Conservation (phyloP, 2,113 vertebrate genomes). For the Oryzias melastigma region DNA sequence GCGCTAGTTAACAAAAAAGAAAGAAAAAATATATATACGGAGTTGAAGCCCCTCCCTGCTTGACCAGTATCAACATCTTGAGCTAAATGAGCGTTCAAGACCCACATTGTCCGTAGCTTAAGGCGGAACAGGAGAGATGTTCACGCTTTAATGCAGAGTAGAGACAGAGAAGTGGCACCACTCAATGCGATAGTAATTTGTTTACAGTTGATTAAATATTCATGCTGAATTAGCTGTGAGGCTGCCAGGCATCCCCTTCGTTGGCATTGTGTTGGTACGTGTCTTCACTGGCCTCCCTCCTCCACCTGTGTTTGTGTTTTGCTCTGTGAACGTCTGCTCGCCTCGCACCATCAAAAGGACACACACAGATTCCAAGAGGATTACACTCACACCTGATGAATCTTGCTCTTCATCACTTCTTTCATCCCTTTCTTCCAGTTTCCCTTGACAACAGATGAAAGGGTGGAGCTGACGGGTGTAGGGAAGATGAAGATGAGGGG, state of each 20-base stretch:
- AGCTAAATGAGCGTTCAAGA: too few species aligned
- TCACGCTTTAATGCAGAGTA: background rate
- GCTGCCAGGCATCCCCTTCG: slow-evolving; percentile 53
- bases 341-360: background rate
- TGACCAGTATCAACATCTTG: too few species aligned
- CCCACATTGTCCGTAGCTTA: background rate
- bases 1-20: too few species aligned
- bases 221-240: slow-evolving; percentile 55
- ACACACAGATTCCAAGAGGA: background rate
- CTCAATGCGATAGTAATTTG: slow-evolving; percentile 53
- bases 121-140: background rate
- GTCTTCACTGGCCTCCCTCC: slow-evolving; percentile 14
- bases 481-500: slow-evolving; percentile 15
- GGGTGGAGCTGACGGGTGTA: slow-evolving; percentile 15
- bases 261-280: slow-evolving; percentile 26
- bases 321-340: background rate
- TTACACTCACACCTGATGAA: slow-evolving; percentile 41
- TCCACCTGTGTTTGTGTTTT: background rate
- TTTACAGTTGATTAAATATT: slow-evolving; percentile 67
- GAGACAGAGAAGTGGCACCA: slow-evolving; percentile 15
- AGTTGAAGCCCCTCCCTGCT: too few species aligned
- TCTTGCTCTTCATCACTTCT: slow-evolving; percentile 28
- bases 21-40: too few species aligned
- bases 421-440: slow-evolving; percentile 46
- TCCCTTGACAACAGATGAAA: slow-evolving; percentile 55